Conservation (phyloP, 35 echinoderm and acorn worm species). For the Acanthaster planci region DNA sequence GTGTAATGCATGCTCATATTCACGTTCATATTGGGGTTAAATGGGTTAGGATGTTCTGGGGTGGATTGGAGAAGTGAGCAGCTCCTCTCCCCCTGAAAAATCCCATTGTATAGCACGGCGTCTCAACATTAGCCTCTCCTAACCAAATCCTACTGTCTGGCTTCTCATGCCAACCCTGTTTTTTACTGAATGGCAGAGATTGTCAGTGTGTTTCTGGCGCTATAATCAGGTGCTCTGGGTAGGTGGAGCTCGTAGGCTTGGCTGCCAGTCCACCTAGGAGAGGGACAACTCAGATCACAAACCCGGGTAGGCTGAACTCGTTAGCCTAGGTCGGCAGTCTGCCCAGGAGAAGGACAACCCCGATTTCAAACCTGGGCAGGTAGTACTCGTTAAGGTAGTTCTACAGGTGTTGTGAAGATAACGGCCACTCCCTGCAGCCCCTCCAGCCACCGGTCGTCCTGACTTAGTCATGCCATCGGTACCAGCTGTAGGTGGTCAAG, state of each 20-base stretch:
- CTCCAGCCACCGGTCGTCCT: neutral
- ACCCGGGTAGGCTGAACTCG: too few species aligned
- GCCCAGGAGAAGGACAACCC: too few species aligned
- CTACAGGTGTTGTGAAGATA: too few species aligned
- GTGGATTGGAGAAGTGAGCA: neutral
- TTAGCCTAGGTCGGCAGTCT: too few species aligned
- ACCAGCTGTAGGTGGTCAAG: too few species aligned
- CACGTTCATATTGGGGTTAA: neutral
- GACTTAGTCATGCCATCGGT: too few species aligned
- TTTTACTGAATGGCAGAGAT: neutral
- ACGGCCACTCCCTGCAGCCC: neutral
- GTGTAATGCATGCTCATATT: neutral
- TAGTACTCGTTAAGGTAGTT: too few species aligned
- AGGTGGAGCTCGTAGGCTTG: too few species aligned
- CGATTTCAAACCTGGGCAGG: too few species aligned
- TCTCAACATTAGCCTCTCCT: slow-evolving; percentile 8
- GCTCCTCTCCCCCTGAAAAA: slow-evolving; percentile 2
- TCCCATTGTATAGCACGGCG: neutral
- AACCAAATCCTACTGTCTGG: slow-evolving; percentile 16
- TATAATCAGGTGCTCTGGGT: too few species aligned
- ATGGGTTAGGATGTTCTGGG: slow-evolving; percentile 9
- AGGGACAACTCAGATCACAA: too few species aligned
- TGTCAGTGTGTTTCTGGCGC: neutral
- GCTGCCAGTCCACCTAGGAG: too few species aligned
- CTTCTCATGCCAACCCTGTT: neutral